Conservation (phyloP, 2,113 vertebrate genomes). For the Triplophysa rosa region DNA sequence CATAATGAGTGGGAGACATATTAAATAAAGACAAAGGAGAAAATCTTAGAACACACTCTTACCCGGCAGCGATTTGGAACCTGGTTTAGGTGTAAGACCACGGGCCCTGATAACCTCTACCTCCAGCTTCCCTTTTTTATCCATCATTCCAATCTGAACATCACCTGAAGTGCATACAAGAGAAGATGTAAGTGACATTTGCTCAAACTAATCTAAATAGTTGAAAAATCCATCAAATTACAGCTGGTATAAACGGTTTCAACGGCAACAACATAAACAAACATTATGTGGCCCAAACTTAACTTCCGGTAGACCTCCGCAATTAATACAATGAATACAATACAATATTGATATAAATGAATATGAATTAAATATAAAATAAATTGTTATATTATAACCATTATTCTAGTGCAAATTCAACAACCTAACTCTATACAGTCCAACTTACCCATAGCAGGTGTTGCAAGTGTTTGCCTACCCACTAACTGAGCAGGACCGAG, state of each 20-base stretch:
- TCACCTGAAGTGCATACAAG: conserved; percentile 78
- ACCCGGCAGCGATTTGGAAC: conserved; percentile 98
- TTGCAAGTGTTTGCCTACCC: conserved; percentile 94
- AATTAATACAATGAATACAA: no score
- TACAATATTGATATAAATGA: no score
- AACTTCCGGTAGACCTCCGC: no score
- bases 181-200: neutral
- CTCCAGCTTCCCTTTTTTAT: conserved; percentile 96
- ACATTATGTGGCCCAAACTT: no score
- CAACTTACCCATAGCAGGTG: conserved; percentile 94
- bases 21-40: neutral
- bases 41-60: conserved; percentile 24
- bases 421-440: neutral
- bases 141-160: conserved; percentile 97
- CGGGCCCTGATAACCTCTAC: conserved; percentile 98
- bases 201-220: no score
- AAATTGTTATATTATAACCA: no score
- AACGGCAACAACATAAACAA: no score
- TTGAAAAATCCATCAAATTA: no score
- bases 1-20: neutral
- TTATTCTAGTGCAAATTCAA: no score
- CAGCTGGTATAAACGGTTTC: no score
- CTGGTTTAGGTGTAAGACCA: conserved; percentile 93
- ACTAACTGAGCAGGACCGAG: conserved; percentile 95
- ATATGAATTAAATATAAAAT: no score